Evolutionary conservation across 2,888 invertebrate genomes (phyloP), one percentile per base, ranked within the genome.

Genomic region (Petrolisthes cinctipes): DNA sequence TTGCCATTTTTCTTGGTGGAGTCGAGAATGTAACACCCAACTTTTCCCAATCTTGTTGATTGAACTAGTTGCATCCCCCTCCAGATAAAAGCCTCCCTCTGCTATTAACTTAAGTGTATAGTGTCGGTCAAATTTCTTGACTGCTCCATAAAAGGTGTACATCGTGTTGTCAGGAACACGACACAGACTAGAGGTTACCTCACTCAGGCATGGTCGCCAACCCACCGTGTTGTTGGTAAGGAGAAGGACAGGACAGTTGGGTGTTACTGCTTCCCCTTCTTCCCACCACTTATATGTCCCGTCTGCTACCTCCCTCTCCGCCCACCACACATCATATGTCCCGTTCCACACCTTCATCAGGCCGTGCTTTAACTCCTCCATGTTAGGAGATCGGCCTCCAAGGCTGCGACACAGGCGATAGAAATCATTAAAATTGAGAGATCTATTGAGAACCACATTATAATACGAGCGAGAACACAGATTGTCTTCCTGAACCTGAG

Each of bases 121-220:
- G n/a, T 82, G 53, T 4, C 82, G 7, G 68, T 82, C 66, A 51
- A 23, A 80, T 14, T 80, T 57, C 14, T n/a, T 80, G 61, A 54
- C 14, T 23, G 80, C 11, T 2, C 80, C 80, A 23, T 23, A 80
- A 3, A 80, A 57, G 1, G 80, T 80, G 80, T 80, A 80, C 6
- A 14, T 51, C 4, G 57, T 56, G 23, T 23, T 37, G 23, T 4
- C 17, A 4, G 66, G 82, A 5, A 82, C 82, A 3, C 7, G 66
- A 37, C 82, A 82, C 17, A 82, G 68, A 4, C 51, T 82, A 20
- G 66, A 82, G 37, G 23, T 53, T 53, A 82, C n/a, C 23, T 82
- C 68, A 23, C 82, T 82, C 17, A 68, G 68, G 53, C 82, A 82
- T 14, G 82, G 51, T 14, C 82, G 17, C 66, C 53, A 51, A 4